Base-by-base conservation (phyloP, 1,140 invertebrate genomes). In the Adelges cooleyi region DNA sequence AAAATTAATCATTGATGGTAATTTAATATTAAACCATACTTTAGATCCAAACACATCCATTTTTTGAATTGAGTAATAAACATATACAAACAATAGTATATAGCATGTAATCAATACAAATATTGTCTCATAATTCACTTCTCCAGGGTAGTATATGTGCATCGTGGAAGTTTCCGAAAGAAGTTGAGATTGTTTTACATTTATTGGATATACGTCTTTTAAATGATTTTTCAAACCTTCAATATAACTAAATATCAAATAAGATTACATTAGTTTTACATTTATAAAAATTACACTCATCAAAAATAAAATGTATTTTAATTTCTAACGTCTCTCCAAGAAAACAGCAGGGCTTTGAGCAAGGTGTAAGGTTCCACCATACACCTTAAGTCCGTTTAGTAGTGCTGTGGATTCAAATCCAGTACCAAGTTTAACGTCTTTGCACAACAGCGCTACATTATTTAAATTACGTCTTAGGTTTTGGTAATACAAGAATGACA, bases 21-120 rank as follows among this genome's bases (percentile, higher is more conserved):
- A n/a, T n/a, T n/a, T n/a, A n/a, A n/a, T n/a, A n/a, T n/a, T n/a
- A n/a, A 66, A 13, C 68, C 44, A 66, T 68, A 73, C 72, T 77
- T 96, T 95, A 2, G 91, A 95, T 71, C 90, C 90, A 13, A 98
- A 86, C 56, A 92, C 81, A 73, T 95, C 92, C 51, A 97, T 92
- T 80, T 96, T 93, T 71, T 92, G 80, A 13, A 96, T 87, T 49
- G 92, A 95, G 74, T 95, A 98, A 72, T 95, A 96, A 3, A 96
- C 84, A 71, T 95, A 97, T 4, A 92, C 76, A 73, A 95, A 94
- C 11, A 96, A 77, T 15, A 90, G 79, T 15, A 90, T 74, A 70
- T 96, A 95, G 9, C 89, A 87, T 65, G 90, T 82, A 20, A 85
- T 80, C 1, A 97, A 74, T 0, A 91, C 91, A 42, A 93, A 80